Evolutionary conservation across 2,888 invertebrate genomes (phyloP), one percentile per base, ranked within the genome.

Genomic region (Lissonota sp.): DNA sequence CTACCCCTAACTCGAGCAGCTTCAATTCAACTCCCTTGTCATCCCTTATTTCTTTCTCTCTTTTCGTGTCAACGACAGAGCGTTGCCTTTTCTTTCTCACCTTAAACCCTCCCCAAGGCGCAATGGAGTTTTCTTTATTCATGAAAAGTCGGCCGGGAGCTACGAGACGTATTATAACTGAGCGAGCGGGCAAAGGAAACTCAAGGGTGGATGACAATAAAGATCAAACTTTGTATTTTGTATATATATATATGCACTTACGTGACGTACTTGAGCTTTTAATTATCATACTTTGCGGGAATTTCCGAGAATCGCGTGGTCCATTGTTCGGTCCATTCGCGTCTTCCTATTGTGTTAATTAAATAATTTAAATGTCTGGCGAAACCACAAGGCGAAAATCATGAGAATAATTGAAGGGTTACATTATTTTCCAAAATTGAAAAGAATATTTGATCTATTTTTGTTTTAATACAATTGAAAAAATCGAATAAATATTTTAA

Each of bases 71-170:
- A 39, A 60, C 37, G 66, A 49, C 5, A 8, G 4, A 16, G 26
- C 26, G 1, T 26, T 26, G 1, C 44, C n/a, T 14, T 53, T 3
- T 14, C 53, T 53, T 53, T 53, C 14, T 53, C n/a, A 3, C 7
- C 16, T 26, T 26, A 26, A 26, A 26, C 26, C 26, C 51, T 40
- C 10, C 39, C 51, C 69, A 64, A 64, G 77, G 74, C 77, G 72
- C 46, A 26, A 26, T 16, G 26, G 64, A 67, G 42, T 73, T 81
- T 26, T 81, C 80, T 81, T 81, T 81, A 81, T 81, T 81, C 80
- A 77, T 81, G 80, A 81, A 81, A 81, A 74, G 73, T 77, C 12
- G 64, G 67, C 72, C 44, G 53, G 62, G 51, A 46, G 57, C 58
- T 70, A 12, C 60, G n/a, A 49, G 58, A 37, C 44, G n/a, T 64